Evolutionary conservation across 2,888 invertebrate genomes (phyloP).

Genomic region (Himalopsyche kuldschensis): DNA sequence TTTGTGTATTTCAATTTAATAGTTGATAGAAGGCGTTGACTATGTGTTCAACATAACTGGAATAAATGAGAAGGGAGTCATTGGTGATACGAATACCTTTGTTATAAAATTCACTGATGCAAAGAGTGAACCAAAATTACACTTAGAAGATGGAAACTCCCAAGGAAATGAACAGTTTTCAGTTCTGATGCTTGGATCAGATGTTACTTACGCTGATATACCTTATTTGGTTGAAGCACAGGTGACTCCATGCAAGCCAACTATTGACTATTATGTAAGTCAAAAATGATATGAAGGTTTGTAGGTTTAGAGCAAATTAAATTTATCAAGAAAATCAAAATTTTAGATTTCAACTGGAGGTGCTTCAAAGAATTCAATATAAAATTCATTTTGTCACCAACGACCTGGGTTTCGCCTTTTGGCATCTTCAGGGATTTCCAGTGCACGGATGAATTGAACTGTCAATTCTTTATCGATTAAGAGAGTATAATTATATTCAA

Average conservation of each 20-base stretch:
- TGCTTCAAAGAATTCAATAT: no score
- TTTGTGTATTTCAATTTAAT: conserved; percentile 5
- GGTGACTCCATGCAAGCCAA: conserved; percentile 47
- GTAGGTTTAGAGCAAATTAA: background rate
- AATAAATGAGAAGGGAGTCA: conserved; percentile 11
- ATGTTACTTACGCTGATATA: conserved; percentile 45
- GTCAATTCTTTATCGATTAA: no score
- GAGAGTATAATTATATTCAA: no score
- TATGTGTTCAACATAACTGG: conserved; percentile 32
- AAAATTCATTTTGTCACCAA: no score
- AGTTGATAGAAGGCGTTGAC: conserved; percentile 34
- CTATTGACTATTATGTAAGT: conserved; percentile 50
- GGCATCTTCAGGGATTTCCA: no score
- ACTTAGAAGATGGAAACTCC: conserved; percentile 4
- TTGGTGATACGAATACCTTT: conserved; percentile 27
- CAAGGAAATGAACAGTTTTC: conserved; percentile 44
- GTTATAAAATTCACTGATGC: conserved; percentile 29
- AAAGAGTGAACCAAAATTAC: conserved; percentile 28
- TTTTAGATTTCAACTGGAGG: no score
- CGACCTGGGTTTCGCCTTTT: no score
- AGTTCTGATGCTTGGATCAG: conserved; percentile 46
- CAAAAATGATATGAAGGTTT: background rate
- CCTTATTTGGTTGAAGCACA: conserved; percentile 46
- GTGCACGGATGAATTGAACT: no score
- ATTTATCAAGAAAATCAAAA: no score